These are phyloP conservation scores for Nyctereutes procyonoides DNA, from an alignment of 2,113 vertebrate species.

Conservation along the genomic window DNA sequence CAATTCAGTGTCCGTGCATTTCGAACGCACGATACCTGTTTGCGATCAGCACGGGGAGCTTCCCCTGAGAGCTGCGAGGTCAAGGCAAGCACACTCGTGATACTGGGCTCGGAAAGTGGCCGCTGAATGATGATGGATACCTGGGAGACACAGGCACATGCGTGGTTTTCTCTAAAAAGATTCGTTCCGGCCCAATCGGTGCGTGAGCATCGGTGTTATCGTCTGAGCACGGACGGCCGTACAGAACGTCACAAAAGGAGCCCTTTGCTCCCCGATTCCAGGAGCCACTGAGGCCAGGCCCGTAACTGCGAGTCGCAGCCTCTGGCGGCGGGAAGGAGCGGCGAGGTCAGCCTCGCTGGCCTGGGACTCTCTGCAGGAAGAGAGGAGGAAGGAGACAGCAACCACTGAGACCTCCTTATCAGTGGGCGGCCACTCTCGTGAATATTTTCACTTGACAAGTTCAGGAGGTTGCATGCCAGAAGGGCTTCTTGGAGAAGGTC, in stretches of 20 bases:
- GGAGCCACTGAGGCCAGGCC: not conserved
- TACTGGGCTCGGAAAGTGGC: constrained; percentile 7
- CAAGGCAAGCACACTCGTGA: not conserved
- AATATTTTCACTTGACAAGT: constrained; percentile 70
- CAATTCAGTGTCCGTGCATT: not conserved
- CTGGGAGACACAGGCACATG: not conserved
- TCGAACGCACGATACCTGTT: not conserved
- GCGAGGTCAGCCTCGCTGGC: not conserved
- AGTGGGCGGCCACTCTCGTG: constrained; percentile 8
- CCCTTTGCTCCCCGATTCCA: not conserved
- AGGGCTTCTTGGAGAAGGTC: constrained; percentile 62
- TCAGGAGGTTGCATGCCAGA: constrained; percentile 58
- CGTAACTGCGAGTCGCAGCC: not conserved
- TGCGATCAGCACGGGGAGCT: not conserved
- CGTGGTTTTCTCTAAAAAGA: not conserved
- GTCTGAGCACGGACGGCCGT: not conserved
- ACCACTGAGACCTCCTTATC: constrained; percentile 27
- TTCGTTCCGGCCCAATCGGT: not conserved
- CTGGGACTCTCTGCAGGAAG: not conserved
- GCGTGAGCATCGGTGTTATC: not conserved
- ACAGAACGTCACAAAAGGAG: not conserved
- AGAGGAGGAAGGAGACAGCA: constrained; percentile 9
- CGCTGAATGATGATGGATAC: not conserved
- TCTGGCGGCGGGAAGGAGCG: not conserved
- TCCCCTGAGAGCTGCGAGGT: not conserved